These are phyloP conservation scores for Drosophila bifasciata DNA, from an alignment of 1,140 invertebrate genomes.

Conservation along the genomic window DNA sequence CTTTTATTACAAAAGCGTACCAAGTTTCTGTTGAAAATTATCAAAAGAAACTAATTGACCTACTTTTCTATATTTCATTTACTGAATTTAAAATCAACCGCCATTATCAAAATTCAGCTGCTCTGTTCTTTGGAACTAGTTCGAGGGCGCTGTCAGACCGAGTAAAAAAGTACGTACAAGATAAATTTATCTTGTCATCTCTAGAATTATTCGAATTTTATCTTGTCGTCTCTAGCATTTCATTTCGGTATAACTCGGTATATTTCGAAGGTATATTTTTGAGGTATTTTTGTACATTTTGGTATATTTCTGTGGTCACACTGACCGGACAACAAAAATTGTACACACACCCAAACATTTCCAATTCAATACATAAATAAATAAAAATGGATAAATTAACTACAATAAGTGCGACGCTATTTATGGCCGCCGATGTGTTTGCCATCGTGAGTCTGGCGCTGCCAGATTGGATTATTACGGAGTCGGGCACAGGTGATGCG, in stretches of 20 bases:
- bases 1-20: too few species aligned
- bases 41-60: too few species aligned
- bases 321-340: conserved; percentile 11
- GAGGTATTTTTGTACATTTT: too few species aligned
- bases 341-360: conserved; percentile 14
- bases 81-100: not conserved
- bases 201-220: too few species aligned
- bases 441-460: conserved; percentile 96
- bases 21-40: too few species aligned
- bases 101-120: too few species aligned
- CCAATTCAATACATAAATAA: conserved; percentile 1
- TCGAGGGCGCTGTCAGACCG: too few species aligned
- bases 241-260: too few species aligned
- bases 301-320: conserved; percentile 3
- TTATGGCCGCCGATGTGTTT: conserved; percentile 96
- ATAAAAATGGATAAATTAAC: conserved; percentile 93
- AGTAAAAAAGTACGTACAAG: too few species aligned
- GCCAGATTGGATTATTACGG: conserved; percentile 98
- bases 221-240: too few species aligned
- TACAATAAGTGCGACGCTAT: conserved; percentile 95
- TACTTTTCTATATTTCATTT: not conserved
- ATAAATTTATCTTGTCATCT: too few species aligned
- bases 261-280: too few species aligned
- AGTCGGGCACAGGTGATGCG: conserved; percentile 91
- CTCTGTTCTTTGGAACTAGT: not conserved